Evolutionary conservation across 1,140 invertebrate species (phyloP).

Genomic region (Philotrypesis tridentata): DNA sequence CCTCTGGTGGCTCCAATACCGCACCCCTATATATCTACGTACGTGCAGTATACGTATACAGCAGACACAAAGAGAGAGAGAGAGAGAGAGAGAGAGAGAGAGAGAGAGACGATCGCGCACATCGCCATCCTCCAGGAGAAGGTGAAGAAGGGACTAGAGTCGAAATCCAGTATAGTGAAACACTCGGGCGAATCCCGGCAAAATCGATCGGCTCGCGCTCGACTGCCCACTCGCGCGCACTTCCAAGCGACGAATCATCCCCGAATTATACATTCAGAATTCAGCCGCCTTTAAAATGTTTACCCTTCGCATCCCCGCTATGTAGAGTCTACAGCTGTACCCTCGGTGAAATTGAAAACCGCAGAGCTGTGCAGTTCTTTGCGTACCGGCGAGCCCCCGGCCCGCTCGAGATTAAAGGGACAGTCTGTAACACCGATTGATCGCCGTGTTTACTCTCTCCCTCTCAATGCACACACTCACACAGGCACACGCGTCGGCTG

Average conservation of each 20-base stretch:
- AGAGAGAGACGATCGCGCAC: no score
- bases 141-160: not conserved
- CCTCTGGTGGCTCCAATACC: not conserved
- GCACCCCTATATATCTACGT: not conserved
- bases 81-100: no score
- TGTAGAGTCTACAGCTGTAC: not conserved
- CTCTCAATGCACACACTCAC: not conserved
- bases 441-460: not conserved
- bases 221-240: not conserved
- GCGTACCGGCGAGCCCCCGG: not conserved
- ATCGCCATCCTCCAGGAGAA: not conserved
- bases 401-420: not conserved
- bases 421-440: not conserved
- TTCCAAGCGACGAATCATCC: not conserved
- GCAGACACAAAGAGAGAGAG: no score
- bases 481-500: no score
- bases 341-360: slow-evolving; percentile 26
- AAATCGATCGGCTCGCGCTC: slow-evolving; percentile 25
- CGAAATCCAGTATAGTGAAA: not conserved
- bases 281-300: slow-evolving; percentile 30
- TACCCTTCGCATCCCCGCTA: slow-evolving; percentile 6
- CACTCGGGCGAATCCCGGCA: not conserved
- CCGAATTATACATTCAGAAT: slow-evolving; percentile 17
- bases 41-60: no score
- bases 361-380: not conserved